These are phyloP conservation scores for Cyanocitta stelleri DNA, from an alignment of 2,113 vertebrate genomes.

Conservation along the genomic window DNA sequence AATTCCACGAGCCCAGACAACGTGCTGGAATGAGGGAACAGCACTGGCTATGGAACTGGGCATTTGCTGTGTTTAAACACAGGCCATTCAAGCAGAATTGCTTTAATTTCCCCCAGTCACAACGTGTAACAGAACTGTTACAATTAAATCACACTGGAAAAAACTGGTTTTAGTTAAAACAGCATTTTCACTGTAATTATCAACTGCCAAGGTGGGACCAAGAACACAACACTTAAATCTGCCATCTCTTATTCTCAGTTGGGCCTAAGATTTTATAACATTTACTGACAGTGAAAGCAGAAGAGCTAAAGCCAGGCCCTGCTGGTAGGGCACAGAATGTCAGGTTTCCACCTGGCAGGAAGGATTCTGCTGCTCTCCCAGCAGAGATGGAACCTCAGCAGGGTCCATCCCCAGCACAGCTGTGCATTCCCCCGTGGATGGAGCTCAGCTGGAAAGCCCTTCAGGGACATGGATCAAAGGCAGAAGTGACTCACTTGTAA, in stretches of 20 bases:
- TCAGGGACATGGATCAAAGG: neutral
- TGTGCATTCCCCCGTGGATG: accelerated
- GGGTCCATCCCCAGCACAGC: neutral
- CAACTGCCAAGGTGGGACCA: neutral
- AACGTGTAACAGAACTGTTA: neutral
- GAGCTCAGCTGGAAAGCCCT: neutral
- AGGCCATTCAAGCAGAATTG: neutral
- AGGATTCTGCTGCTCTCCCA: neutral
- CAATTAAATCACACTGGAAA: neutral
- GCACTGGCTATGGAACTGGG: neutral
- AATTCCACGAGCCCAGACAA: constrained; percentile 96
- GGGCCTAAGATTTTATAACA: neutral
- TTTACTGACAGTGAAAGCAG: neutral
- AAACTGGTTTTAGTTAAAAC: neutral
- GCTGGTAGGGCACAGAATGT: accelerated
- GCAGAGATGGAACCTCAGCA: neutral
- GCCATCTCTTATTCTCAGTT: neutral
- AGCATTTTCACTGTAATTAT: neutral
- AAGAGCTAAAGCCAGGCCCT: neutral
- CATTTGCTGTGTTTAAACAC: neutral
- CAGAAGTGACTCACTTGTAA: constrained; percentile 86
- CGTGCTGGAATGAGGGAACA: constrained; percentile 72
- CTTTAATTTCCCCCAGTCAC: neutral
- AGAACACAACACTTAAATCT: neutral
- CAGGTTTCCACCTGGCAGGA: neutral